Evolutionary conservation across 2,797 vertebrate species (phyloP), one percentile per base, ranked within the genome.

Genomic region (Premnoplex brunnescens): DNA sequence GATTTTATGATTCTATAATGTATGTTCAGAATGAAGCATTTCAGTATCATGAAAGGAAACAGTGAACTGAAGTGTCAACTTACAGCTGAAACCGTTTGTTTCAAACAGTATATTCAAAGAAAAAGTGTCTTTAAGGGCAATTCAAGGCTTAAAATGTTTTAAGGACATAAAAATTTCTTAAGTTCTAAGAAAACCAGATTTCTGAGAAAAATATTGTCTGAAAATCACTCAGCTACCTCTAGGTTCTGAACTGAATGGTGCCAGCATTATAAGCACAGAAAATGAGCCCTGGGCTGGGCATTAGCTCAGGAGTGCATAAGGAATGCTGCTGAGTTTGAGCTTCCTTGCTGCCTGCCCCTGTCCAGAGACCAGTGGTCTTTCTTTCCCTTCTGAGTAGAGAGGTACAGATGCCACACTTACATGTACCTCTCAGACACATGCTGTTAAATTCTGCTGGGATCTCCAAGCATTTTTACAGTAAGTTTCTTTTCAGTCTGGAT

Each of bases 1-100:
- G 14, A 26, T n/a, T 68, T 60, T 75, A n/a, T 36, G 10, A 21
- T 20, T 36, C 55, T 55, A 21, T 43, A 9, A 22, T 86, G 78
- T 78, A 74, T 60, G 51, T 80, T 49, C 34, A 71, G 46, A 78
- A 78, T 52, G 51, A 92, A 89, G 14, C 36, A 58, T 64, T 93
- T 95, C 49, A 66, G 18, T 86, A 62, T 64, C 68, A 59, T 73
- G 46, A 87, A 89, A 68, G 58, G 56, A 88, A 92, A 74, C 26
- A 83, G 58, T 72, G 85, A 78, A 91, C 60, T 89, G 49, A 93
- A 93, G 81, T 56, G 34, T 84, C 90, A 84, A 74, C 20, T 90
- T 88, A 48, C 16, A 84, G 69, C 54, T 84, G 46, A 92, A 89
- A 68, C 17, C 12, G 60, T 91, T 91, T 86, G 77, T 78, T 92